phyloP scores from a whole-genome alignment of 1,140 invertebrate species.

The Bombus haemorrhoidalis region DNA sequence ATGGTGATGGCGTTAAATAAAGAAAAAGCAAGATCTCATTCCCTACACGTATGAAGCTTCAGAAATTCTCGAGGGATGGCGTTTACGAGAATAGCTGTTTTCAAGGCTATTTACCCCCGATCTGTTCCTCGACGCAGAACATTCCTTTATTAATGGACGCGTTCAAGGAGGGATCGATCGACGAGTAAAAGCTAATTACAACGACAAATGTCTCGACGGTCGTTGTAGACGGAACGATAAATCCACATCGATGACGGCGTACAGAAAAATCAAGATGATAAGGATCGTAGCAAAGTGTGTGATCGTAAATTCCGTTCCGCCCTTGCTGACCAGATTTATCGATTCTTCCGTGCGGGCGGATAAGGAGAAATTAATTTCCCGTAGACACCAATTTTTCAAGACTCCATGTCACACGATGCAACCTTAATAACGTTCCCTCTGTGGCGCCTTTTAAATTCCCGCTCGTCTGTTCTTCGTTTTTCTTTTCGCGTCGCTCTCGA shows the following conservation, averaged over 20 bases:
- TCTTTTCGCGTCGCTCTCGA: neutral
- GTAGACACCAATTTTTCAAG: conserved; percentile 65
- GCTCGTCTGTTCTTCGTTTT: neutral
- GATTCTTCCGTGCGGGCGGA: conserved; percentile 47
- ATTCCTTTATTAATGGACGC: neutral
- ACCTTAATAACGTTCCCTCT: conserved; percentile 50
- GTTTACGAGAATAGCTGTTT: neutral
- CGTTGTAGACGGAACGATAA: conserved; percentile 34
- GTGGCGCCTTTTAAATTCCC: conserved; percentile 23
- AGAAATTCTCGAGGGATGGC: neutral
- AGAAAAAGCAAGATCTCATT: neutral
- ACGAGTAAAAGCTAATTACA: conserved; percentile 28
- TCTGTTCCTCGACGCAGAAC: neutral
- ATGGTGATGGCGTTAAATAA: neutral
- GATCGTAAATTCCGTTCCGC: conserved; percentile 58
- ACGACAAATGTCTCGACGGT: conserved; percentile 33
- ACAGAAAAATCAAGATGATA: conserved; percentile 56
- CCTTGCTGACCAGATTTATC: conserved; percentile 63
- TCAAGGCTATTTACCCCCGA: neutral
- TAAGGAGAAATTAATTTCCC: conserved; percentile 68
- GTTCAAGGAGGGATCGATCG: neutral
- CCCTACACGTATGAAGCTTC: neutral
- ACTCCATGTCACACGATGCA: conserved; percentile 20
- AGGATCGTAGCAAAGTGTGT: conserved; percentile 28
- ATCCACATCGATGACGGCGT: conserved; percentile 52